phyloP scores from a whole-genome alignment of 92 coral and sea anemone genomes.

The Heteractis magnifica region DNA sequence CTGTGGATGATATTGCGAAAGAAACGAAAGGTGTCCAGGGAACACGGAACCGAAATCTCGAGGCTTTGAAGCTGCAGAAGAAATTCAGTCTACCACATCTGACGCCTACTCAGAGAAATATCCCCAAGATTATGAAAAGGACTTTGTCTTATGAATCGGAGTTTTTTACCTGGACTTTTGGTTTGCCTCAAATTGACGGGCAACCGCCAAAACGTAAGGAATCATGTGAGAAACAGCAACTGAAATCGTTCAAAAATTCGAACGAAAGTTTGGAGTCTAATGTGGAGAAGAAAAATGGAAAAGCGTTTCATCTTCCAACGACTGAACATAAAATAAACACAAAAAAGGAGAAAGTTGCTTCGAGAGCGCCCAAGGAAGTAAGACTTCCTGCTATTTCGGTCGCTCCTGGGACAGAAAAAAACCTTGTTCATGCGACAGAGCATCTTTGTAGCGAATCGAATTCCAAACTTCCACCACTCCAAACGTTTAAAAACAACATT shows the following conservation, averaged over 20 bases:
- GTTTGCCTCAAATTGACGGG: conserved; percentile 54
- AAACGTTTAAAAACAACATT: background rate
- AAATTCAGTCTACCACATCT: conserved; percentile 64
- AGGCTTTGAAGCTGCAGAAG: conserved; percentile 54
- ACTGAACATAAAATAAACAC: background rate
- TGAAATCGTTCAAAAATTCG: conserved; percentile 5
- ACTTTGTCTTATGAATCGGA: conserved; percentile 74
- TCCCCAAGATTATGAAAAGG: conserved; percentile 64
- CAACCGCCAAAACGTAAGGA: background rate
- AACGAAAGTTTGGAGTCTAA: conserved; percentile 20
- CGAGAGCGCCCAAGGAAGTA: background rate
- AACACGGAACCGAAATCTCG: conserved; percentile 47
- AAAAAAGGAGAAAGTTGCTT: background rate
- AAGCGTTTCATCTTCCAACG: background rate
- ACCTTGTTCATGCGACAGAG: background rate
- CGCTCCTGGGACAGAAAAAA: too few species aligned
- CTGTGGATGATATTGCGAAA: conserved; percentile 75
- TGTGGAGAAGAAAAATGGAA: background rate
- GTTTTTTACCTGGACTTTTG: conserved; percentile 81
- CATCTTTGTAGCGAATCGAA: background rate
- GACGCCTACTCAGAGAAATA: conserved; percentile 64
- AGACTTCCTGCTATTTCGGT: background rate
- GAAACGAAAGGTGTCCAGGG: conserved; percentile 38
- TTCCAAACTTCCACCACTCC: background rate
- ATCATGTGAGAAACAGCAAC: conserved; percentile 7